A percentile compares a stretch with the other conserved stretches of the same genome.
Evolutionary conservation across 2,888 invertebrate genomes (phyloP).

Genomic region (Camptogramma bilineatum): DNA sequence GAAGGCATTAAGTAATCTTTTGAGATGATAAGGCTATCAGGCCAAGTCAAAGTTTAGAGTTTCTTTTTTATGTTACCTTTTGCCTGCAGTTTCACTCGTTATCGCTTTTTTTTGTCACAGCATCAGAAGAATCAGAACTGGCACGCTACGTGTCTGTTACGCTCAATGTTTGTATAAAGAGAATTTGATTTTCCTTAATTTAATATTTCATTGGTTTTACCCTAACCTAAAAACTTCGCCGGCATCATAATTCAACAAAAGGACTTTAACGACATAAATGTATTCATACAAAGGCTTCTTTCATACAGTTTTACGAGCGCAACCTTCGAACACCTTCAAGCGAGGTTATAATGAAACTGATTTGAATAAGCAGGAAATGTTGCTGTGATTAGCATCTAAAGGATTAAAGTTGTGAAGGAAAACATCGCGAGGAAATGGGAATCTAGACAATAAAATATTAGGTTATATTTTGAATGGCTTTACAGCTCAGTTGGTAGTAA

Average conservation of each 20-base stretch:
- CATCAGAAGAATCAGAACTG: too few species aligned
- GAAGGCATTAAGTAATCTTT: slow-evolving; percentile 22
- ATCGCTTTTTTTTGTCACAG: too few species aligned
- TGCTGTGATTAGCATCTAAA: slow-evolving; percentile 25
- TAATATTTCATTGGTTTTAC: too few species aligned
- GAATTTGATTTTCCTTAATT: too few species aligned
- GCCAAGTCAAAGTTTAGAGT: too few species aligned
- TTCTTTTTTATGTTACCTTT: background rate
- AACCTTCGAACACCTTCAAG: slow-evolving; percentile 41
- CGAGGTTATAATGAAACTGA: slow-evolving; percentile 41
- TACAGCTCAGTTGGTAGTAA: too few species aligned
- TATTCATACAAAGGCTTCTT: slow-evolving; percentile 31
- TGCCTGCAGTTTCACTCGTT: background rate
- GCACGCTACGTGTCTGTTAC: too few species aligned
- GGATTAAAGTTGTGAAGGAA: slow-evolving; percentile 2
- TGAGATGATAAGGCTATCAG: slow-evolving; percentile 16
- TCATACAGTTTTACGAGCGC: slow-evolving; percentile 31
- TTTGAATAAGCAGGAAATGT: slow-evolving; percentile 31
- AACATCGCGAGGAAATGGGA: background rate
- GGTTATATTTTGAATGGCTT: too few species aligned
- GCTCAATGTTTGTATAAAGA: too few species aligned
- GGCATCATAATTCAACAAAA: slow-evolving; percentile 7
- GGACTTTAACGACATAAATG: slow-evolving; percentile 24
- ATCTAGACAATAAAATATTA: too few species aligned
- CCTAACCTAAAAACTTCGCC: too few species aligned